Percentiles rank a stretch among this genome's conserved stretches.
These are phyloP conservation scores for Tenrec ecaudatus DNA, from an alignment of 2,113 vertebrate species.

Conservation along the genomic window DNA sequence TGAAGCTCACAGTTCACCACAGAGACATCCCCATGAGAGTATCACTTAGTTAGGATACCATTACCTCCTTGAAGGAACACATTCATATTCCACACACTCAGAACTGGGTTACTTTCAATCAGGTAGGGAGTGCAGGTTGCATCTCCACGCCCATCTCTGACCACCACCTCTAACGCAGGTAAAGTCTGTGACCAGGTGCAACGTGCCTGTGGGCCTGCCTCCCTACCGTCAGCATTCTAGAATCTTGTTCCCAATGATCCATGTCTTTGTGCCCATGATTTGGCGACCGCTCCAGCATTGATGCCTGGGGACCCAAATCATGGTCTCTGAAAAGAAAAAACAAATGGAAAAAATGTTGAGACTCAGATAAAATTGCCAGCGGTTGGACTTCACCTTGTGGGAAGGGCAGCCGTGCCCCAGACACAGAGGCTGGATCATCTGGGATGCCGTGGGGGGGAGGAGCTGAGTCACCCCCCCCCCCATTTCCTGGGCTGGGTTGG, in stretches of 20 bases:
- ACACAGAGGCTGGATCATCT: background rate
- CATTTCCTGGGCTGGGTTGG: background rate
- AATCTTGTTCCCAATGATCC: background rate
- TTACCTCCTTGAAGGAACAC: background rate
- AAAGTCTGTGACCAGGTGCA: background rate
- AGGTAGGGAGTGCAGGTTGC: background rate
- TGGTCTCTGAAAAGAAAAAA: background rate
- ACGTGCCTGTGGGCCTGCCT: background rate
- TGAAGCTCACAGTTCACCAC: background rate
- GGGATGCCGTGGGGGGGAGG: background rate
- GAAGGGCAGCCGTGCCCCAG: background rate
- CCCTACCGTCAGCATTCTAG: background rate
- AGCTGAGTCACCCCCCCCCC: background rate
- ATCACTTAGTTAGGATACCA: background rate
- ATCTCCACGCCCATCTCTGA: background rate
- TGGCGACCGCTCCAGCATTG: background rate
- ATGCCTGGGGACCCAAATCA: background rate
- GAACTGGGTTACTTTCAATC: background rate
- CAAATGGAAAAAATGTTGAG: background rate
- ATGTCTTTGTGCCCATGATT: background rate
- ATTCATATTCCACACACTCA: background rate
- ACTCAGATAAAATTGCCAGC: background rate
- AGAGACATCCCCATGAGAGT: background rate
- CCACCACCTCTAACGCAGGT: background rate
- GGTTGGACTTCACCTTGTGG: background rate